phyloP scores from a whole-genome alignment of 2,888 invertebrate species.

The Eupeodes luniger region DNA sequence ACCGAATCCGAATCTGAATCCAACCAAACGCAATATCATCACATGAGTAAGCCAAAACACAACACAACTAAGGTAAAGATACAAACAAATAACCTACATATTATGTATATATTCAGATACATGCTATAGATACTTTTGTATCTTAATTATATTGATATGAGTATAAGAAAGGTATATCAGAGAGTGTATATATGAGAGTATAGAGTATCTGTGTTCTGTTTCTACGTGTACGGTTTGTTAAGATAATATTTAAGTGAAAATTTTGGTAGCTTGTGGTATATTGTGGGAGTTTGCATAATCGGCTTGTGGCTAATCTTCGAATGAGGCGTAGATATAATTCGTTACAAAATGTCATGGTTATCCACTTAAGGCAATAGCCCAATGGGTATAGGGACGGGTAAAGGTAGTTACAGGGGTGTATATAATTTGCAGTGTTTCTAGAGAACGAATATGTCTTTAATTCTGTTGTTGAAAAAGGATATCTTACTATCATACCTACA shows the following conservation, averaged over 20 bases:
- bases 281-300: constrained; percentile 29
- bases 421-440: too few relatives aligned
- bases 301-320: constrained; percentile 10
- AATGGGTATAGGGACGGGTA: too few relatives aligned
- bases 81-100: too few relatives aligned
- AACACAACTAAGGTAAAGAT: neutral
- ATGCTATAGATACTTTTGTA: constrained; percentile 1
- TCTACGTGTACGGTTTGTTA: neutral
- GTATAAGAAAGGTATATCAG: neutral
- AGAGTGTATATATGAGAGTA: too few relatives aligned
- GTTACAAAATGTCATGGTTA: constrained; percentile 3
- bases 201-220: neutral
- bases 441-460: too few relatives aligned
- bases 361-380: neutral
- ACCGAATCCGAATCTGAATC: neutral
- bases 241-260: constrained; percentile 22
- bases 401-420: too few relatives aligned
- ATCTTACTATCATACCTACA: too few relatives aligned
- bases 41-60: neutral
- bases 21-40: neutral
- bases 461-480: too few relatives aligned
- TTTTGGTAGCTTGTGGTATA: neutral
- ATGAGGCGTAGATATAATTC: constrained; percentile 4
- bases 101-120: neutral
- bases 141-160: neutral